Evolutionary conservation across 2,113 vertebrate genomes (phyloP).

Genomic region (Stigmatopora nigra): DNA sequence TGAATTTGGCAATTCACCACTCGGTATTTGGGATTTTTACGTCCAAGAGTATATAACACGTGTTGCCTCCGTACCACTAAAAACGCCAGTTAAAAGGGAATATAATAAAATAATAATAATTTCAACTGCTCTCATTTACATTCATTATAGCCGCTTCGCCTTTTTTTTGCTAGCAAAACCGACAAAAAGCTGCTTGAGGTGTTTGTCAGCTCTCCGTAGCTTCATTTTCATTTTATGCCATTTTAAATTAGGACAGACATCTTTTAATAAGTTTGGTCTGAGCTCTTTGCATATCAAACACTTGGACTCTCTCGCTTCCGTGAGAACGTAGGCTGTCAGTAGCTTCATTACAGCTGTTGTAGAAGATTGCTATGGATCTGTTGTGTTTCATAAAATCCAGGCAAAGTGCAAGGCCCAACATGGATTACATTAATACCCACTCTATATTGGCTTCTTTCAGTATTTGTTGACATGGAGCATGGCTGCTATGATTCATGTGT

Average conservation of each 20-base stretch:
- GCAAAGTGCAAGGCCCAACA: conserved; percentile 18
- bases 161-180: not conserved
- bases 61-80: not conserved
- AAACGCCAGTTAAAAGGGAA: not conserved
- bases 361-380: conserved; percentile 13
- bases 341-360: conserved; percentile 7
- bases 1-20: not conserved
- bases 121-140: not conserved
- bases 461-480: not conserved
- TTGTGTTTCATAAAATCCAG: conserved; percentile 19
- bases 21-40: not conserved
- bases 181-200: not conserved
- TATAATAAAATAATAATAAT: not conserved
- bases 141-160: no score
- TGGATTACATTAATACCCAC: conserved; percentile 13
- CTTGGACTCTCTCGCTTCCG: conserved; percentile 3
- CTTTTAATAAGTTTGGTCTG: conserved; percentile 23
- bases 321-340: conserved; percentile 11
- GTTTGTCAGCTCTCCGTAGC: not conserved
- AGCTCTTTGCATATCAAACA: conserved; percentile 19
- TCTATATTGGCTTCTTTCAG: conserved; percentile 4
- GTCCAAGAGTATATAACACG: not conserved
- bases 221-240: conserved; percentile 21
- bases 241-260: conserved; percentile 35
- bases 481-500: not conserved